Percentiles rank a stretch among this genome's conserved stretches.
Conservation (phyloP, 2,113 vertebrate species). For the Passer domesticus region DNA sequence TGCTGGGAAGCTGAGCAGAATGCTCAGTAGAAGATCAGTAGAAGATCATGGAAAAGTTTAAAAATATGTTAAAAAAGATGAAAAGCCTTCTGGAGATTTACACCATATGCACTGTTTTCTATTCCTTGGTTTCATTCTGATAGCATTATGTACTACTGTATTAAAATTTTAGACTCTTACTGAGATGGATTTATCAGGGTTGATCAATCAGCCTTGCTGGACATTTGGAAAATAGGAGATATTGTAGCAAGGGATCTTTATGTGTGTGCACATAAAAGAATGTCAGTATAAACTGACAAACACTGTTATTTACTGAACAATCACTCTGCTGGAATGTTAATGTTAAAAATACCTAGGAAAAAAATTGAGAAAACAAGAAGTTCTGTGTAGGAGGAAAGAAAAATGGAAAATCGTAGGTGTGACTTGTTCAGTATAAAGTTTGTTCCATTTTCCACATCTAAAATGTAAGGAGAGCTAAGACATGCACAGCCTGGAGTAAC, state of each 20-base stretch:
- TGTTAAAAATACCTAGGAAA: neutral
- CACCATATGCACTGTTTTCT: neutral
- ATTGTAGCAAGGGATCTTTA: neutral
- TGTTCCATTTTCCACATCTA: neutral
- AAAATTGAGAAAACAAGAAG: neutral
- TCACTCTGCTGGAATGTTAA: neutral
- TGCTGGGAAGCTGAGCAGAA: neutral
- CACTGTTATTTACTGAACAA: slow-evolving; percentile 2
- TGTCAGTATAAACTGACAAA: neutral
- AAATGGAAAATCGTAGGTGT: neutral
- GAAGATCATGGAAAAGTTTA: neutral
- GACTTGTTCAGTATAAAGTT: neutral
- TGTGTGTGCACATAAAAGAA: neutral
- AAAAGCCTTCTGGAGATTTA: neutral
- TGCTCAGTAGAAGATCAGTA: neutral
- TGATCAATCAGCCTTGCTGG: neutral
- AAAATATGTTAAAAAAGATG: neutral
- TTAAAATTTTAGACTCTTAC: slow-evolving; percentile 9
- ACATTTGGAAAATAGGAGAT: neutral
- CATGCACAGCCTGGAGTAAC: neutral
- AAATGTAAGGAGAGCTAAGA: neutral
- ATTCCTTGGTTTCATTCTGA: neutral
- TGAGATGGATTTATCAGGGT: neutral
- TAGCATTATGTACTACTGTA: neutral
- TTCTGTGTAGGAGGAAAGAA: neutral